phyloP scores from a whole-genome alignment of 2,113 vertebrate genomes.

The Capricornis sumatraensis region DNA sequence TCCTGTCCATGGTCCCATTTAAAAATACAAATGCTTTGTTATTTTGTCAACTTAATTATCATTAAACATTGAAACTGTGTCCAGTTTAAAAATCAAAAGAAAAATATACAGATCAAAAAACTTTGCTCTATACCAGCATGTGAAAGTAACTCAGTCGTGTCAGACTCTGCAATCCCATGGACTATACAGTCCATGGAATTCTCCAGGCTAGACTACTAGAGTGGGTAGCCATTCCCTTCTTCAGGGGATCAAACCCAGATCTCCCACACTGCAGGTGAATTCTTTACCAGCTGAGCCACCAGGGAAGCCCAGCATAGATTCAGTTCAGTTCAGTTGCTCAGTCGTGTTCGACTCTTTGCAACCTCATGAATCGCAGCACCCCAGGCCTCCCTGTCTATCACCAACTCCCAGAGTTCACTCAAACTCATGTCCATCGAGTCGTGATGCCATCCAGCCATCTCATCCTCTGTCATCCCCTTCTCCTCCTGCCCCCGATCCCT shows the following conservation, averaged over 20 bases:
- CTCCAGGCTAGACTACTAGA: not conserved
- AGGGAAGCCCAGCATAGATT: not conserved
- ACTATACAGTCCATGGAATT: not conserved
- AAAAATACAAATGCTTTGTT: not conserved
- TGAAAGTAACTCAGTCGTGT: not conserved
- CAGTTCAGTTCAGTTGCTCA: no score
- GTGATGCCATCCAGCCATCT: no score
- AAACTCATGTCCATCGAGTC: no score
- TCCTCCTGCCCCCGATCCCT: no score
- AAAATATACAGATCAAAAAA: not conserved
- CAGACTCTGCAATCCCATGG: not conserved
- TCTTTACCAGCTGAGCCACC: not conserved
- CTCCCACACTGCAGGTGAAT: not conserved
- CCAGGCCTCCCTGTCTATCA: no score
- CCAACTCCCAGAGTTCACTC: no score
- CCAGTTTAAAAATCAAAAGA: not conserved
- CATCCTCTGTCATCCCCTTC: no score
- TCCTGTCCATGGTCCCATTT: not conserved
- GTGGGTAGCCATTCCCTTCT: not conserved
- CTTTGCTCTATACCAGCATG: not conserved
- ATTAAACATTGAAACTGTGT: not conserved
- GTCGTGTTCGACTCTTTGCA: fast-evolving
- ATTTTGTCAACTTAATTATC: not conserved
- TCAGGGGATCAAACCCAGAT: not conserved
- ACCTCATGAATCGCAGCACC: no score